These are phyloP conservation scores for Drosophila murphyi DNA, from an alignment of 1,140 invertebrate genomes.

Conservation along the genomic window DNA sequence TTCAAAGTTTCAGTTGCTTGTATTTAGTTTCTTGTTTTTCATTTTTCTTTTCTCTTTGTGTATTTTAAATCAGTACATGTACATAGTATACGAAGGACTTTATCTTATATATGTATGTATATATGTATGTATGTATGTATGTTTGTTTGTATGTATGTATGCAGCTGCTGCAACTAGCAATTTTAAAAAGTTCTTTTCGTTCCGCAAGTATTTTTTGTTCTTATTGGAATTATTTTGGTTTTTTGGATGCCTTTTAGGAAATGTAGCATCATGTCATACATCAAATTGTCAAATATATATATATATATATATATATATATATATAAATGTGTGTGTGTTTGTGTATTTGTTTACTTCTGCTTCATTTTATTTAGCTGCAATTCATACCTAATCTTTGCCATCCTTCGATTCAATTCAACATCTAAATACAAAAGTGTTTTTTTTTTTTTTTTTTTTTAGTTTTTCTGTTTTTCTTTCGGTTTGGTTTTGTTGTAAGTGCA, in stretches of 20 bases:
- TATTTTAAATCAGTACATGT: constrained; percentile 77
- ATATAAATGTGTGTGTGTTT: constrained; percentile 4
- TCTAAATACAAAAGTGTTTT: constrained; percentile 69
- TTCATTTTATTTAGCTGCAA: constrained; percentile 12
- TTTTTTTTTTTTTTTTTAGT: constrained; percentile 23
- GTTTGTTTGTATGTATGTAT: constrained; percentile 40
- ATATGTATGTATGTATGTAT: constrained; percentile 43
- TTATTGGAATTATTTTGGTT: constrained; percentile 4
- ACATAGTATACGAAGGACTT: constrained; percentile 82
- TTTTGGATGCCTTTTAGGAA: constrained; percentile 24
- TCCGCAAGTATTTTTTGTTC: constrained; percentile 8
- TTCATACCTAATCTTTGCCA: constrained; percentile 38
- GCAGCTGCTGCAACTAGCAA: constrained; percentile 67
- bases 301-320: neutral
- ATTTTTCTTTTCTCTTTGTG: constrained; percentile 35
- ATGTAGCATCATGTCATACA: constrained; percentile 21
- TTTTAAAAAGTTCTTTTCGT: constrained; percentile 51
- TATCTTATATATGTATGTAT: constrained; percentile 64
- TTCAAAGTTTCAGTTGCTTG: constrained; percentile 64
- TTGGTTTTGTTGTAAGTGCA: constrained; percentile 62
- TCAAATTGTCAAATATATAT: constrained; percentile 3
- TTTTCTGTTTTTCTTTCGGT: no score
- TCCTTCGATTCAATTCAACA: constrained; percentile 61
- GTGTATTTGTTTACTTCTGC: constrained; percentile 34
- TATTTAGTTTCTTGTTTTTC: constrained; percentile 1